Evolutionary conservation across 2,113 vertebrate species (phyloP), one percentile per base, ranked within the genome.

Genomic region (Brachyhypopomus gauderio): DNA sequence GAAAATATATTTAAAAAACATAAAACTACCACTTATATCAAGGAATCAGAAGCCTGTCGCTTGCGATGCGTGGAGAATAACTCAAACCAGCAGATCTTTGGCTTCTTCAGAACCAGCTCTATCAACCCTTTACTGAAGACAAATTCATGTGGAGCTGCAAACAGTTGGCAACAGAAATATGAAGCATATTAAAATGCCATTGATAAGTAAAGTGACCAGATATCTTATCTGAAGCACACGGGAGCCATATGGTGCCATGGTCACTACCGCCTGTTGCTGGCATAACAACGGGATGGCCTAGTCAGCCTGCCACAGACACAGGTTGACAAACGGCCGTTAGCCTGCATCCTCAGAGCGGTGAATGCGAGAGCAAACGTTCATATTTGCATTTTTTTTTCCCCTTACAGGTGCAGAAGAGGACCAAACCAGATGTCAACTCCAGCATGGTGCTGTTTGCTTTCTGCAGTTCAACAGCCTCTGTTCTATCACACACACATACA

Each of bases 221-320:
- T 94, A 94, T 92, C 93, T 95, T 95, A 96, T 95, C 95, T 92
- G 92, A 92, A 92, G 93, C 91, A 93, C 92, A 95, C 93, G 94
- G 88, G 77, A 90, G 92, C 94, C 95, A 96, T 96, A 96, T 96
- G 95, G 94, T 94, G 92, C 90, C 89, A 92, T 89, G 90, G 92
- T 91, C 91, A 89, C 90, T 90, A 87, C 91, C 85, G 92, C 94
- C 93, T 95, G 93, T 94, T 95, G 94, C 94, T 93, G 91, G 89
- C 88, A 87, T 91, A 93, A 95, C 94, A 94, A 95, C 93, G 92
- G 93, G 89, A 89, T 80, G 86, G 82, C 77, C 89, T 89, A 90
- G 89, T 89, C 86, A 87, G 90, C 78, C 86, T 89, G 89, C 90
- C 90, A 90, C 87, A 82, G 92, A 90, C 90, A 87, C 87, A 86